Percentiles rank a stretch among this genome's conserved stretches.
phyloP scores from a whole-genome alignment of 2,888 invertebrate genomes.

The Hanleya hanleyi region DNA sequence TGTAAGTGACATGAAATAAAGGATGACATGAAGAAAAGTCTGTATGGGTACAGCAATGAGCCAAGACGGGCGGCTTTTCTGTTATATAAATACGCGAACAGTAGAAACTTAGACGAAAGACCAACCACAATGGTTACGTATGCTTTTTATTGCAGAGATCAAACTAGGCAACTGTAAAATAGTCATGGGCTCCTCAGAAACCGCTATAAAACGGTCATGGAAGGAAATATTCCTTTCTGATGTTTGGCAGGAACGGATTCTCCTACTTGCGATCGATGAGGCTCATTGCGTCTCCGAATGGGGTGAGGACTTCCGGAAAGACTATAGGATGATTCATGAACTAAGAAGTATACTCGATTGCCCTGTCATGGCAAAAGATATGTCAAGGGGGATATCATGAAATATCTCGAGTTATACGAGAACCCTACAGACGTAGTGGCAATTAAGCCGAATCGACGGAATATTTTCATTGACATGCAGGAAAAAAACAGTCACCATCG shows the following conservation, averaged over 20 bases:
- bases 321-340: slow-evolving; percentile 24
- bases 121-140: too few relatives aligned
- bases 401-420: slow-evolving; percentile 18
- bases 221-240: slow-evolving; percentile 21
- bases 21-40: too few relatives aligned
- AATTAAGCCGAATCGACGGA: slow-evolving; percentile 18
- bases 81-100: too few relatives aligned
- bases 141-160: background rate
- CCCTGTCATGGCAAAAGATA: slow-evolving; percentile 22
- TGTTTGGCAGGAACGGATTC: slow-evolving; percentile 25
- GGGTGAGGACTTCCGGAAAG: slow-evolving; percentile 35
- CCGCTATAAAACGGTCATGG: slow-evolving; percentile 31
- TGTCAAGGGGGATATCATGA: slow-evolving; percentile 31
- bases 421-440: slow-evolving; percentile 17
- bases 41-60: too few relatives aligned
- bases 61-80: too few relatives aligned
- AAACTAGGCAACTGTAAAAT: slow-evolving; percentile 12
- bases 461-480: slow-evolving; percentile 26
- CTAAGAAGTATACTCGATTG: slow-evolving; percentile 25
- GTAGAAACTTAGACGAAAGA: too few relatives aligned
- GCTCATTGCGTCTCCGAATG: slow-evolving; percentile 43
- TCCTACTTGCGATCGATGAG: slow-evolving; percentile 32
- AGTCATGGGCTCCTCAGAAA: slow-evolving; percentile 34
- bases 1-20: too few relatives aligned
- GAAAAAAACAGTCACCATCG: slow-evolving; percentile 10